Evolutionary conservation across 2,797 vertebrate species (phyloP).

Genomic region (Cetoscarus ocellatus): DNA sequence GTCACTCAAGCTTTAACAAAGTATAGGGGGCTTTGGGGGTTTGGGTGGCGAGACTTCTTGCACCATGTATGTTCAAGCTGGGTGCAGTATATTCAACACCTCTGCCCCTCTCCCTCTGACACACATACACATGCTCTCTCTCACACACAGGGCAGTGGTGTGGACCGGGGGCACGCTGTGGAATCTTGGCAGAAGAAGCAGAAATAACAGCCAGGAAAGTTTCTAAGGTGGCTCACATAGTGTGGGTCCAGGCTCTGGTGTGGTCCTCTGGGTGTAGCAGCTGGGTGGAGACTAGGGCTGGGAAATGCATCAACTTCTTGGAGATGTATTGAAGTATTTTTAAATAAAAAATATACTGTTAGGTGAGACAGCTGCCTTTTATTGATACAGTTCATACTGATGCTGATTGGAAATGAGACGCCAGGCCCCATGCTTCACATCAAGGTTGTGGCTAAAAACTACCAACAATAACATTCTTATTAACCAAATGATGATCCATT

Average conservation of each 20-base stretch:
- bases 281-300: slow-evolving; percentile 51
- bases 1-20: slow-evolving; percentile 54
- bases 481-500: too few species aligned
- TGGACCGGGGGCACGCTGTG: slow-evolving; percentile 74
- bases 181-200: slow-evolving; percentile 78
- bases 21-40: slow-evolving; percentile 44
- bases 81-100: slow-evolving; percentile 51
- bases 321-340: too few species aligned
- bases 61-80: slow-evolving; percentile 45
- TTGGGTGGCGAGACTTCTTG: slow-evolving; percentile 49
- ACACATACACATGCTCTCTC: slow-evolving; percentile 27
- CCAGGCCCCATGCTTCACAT: too few species aligned
- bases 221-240: slow-evolving; percentile 75
- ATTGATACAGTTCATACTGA: too few species aligned
- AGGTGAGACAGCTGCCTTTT: too few species aligned
- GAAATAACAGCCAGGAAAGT: slow-evolving; percentile 81
- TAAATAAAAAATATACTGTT: too few species aligned
- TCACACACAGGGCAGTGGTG: slow-evolving; percentile 61
- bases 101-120: slow-evolving; percentile 11
- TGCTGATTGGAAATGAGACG: too few species aligned
- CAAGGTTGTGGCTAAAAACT: too few species aligned
- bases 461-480: too few species aligned
- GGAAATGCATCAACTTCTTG: too few species aligned
- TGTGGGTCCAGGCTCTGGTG: slow-evolving; percentile 71
- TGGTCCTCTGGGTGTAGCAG: slow-evolving; percentile 70